These are phyloP conservation scores for Ormyrus rosae DNA, from an alignment of 2,888 invertebrate genomes.

Conservation along the genomic window DNA sequence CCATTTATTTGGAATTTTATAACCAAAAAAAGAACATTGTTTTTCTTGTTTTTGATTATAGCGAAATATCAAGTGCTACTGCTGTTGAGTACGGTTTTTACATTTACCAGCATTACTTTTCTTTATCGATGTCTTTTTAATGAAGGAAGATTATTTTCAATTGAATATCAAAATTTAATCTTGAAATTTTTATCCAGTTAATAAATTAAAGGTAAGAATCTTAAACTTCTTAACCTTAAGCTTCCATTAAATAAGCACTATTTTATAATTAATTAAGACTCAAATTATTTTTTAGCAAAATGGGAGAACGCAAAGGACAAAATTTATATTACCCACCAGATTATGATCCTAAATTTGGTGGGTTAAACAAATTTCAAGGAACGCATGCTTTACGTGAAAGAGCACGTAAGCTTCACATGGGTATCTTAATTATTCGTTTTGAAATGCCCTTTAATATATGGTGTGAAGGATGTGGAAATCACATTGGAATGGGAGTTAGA, in stretches of 20 bases:
- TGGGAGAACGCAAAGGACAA: conserved; percentile 99
- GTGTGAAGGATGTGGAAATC: conserved; percentile 98
- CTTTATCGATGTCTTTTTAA: too few relatives aligned
- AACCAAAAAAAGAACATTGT: too few relatives aligned
- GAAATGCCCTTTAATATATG: conserved; percentile 99
- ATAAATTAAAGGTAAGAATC: too few relatives aligned
- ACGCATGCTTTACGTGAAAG: conserved; percentile 97
- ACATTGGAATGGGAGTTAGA: conserved; percentile 99
- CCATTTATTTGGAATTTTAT: too few relatives aligned
- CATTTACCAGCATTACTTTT: too few relatives aligned
- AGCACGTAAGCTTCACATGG: conserved; percentile 95
- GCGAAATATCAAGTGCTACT: too few relatives aligned
- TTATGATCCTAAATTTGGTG: conserved; percentile 96
- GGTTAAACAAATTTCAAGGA: conserved; percentile 94
- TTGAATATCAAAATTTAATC: too few relatives aligned
- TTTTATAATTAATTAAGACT: neutral
- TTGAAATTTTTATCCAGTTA: too few relatives aligned
- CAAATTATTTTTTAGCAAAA: conserved; percentile 73
- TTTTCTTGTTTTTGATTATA: too few relatives aligned
- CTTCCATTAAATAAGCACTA: neutral
- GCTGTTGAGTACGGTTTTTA: too few relatives aligned
- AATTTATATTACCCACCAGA: conserved; percentile 99
- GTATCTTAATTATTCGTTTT: conserved; percentile 97
- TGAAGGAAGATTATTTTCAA: too few relatives aligned
- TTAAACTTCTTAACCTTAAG: too few relatives aligned